phyloP scores from a whole-genome alignment of 1,140 invertebrate species.

The Pemphigus obesinymphae region DNA sequence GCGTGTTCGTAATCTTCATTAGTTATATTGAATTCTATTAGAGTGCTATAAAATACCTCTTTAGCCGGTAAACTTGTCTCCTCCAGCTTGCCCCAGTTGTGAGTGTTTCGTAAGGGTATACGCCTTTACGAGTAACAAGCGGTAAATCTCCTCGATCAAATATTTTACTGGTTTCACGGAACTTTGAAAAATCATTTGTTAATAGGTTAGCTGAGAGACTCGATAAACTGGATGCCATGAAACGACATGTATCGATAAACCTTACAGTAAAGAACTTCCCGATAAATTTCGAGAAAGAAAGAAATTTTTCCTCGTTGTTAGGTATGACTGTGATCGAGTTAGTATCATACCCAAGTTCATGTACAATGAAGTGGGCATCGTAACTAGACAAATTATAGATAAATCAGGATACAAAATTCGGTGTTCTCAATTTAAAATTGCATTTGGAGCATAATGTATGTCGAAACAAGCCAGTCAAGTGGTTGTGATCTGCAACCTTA shows the following conservation, averaged over 20 bases:
- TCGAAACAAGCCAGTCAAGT: constrained; percentile 43
- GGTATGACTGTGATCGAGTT: too few species aligned
- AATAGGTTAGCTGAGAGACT: not conserved
- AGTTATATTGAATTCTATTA: constrained; percentile 48
- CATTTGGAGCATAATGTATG: not conserved
- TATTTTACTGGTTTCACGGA: not conserved
- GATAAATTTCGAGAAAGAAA: not conserved
- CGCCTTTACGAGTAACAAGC: too few species aligned
- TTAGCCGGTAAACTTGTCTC: too few species aligned
- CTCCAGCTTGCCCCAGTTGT: too few species aligned
- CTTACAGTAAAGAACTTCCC: constrained; percentile 2
- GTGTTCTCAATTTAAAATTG: too few species aligned
- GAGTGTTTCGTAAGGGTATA: too few species aligned
- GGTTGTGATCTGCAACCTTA: too few species aligned
- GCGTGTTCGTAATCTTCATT: constrained; percentile 51
- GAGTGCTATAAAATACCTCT: constrained; percentile 50
- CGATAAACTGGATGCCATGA: too few species aligned
- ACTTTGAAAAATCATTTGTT: not conserved
- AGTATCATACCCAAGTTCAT: too few species aligned
- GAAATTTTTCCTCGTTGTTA: not conserved
- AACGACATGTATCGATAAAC: constrained; percentile 45
- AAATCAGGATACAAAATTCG: too few species aligned
- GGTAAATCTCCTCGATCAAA: constrained; percentile 4
- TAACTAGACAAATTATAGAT: too few species aligned
- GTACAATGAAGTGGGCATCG: too few species aligned